A percentile compares a stretch with the other conserved stretches of the same genome.
Conservation (phyloP, 30 jellyfish, hydroid and myxozoan genomes). For the Chrysaora quinquecirrha region DNA sequence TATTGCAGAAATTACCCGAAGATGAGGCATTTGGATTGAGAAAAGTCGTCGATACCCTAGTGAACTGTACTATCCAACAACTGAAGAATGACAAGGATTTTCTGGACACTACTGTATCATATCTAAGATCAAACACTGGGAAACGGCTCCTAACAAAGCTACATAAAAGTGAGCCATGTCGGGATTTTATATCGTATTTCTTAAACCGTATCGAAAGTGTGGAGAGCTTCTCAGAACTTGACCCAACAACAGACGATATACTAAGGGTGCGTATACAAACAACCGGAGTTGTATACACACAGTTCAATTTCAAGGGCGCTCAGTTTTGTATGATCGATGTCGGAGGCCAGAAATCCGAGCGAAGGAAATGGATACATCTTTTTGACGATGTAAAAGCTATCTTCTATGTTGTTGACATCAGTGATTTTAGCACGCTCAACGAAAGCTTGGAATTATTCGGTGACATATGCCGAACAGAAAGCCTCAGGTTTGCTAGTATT, state of each 20-base stretch:
- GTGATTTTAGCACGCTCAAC: slow-evolving; percentile 25
- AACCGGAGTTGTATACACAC: slow-evolving; percentile 58
- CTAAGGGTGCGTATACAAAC: slow-evolving; percentile 52
- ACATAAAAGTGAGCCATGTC: slow-evolving; percentile 33
- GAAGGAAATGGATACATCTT: slow-evolving; percentile 68
- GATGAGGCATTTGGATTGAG: not conserved
- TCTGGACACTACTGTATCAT: not conserved
- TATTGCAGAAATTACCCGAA: slow-evolving; percentile 28
- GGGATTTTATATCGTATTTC: slow-evolving; percentile 17
- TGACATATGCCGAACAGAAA: slow-evolving; percentile 38
- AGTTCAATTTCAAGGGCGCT: slow-evolving; percentile 31
- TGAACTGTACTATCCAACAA: not conserved
- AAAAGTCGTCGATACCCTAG: not conserved
- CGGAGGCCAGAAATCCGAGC: slow-evolving; percentile 67
- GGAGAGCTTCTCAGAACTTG: not conserved
- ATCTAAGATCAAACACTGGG: slow-evolving; percentile 31
- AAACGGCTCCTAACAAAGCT: not conserved
- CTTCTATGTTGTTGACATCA: slow-evolving; percentile 54
- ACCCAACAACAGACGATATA: slow-evolving; percentile 55
- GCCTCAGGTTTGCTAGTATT: slow-evolving; percentile 29
- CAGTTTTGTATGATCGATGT: slow-evolving; percentile 61
- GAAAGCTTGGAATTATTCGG: slow-evolving; percentile 58
- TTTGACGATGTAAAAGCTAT: slow-evolving; percentile 71
- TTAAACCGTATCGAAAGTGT: slow-evolving; percentile 19
- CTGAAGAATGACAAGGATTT: slow-evolving; percentile 14